Conservation (phyloP, 2,113 vertebrate genomes). For the Pollimyrus isidori region DNA sequence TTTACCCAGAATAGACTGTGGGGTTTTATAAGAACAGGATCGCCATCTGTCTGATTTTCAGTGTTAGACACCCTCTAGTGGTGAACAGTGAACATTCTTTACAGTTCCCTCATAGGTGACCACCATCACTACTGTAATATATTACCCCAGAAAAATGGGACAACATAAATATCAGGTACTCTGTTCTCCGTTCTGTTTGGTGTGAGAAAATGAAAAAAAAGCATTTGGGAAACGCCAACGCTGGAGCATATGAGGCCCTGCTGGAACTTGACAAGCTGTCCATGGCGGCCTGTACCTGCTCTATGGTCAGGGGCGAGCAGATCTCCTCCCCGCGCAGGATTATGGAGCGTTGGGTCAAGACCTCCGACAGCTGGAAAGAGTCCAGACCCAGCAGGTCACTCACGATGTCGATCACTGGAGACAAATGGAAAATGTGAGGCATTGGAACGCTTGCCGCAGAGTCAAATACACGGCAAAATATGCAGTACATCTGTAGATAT, state of each 20-base stretch:
- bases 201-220: background rate
- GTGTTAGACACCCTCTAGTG: background rate
- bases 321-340: slow-evolving; percentile 87
- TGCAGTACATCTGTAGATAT: too few species aligned
- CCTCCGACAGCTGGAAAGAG: slow-evolving; percentile 79
- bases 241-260: background rate
- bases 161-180: background rate
- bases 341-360: slow-evolving; percentile 85
- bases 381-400: slow-evolving; percentile 84
- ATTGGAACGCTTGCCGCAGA: background rate
- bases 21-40: background rate
- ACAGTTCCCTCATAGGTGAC: background rate
- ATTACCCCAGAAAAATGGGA: background rate
- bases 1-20: background rate
- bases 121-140: background rate
- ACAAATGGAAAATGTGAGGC: slow-evolving; percentile 24
- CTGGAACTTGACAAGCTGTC: background rate
- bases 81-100: background rate
- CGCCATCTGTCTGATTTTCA: background rate
- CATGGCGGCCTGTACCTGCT: slow-evolving; percentile 65
- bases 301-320: slow-evolving; percentile 84
- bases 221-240: background rate
- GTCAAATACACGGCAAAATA: background rate
- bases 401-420: slow-evolving; percentile 68
- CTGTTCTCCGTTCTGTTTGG: background rate